Percentiles rank a stretch among this genome's conserved stretches.
These are phyloP conservation scores for Onthophagus sagittarius DNA, from an alignment of 2,888 invertebrate species.

Conservation along the genomic window DNA sequence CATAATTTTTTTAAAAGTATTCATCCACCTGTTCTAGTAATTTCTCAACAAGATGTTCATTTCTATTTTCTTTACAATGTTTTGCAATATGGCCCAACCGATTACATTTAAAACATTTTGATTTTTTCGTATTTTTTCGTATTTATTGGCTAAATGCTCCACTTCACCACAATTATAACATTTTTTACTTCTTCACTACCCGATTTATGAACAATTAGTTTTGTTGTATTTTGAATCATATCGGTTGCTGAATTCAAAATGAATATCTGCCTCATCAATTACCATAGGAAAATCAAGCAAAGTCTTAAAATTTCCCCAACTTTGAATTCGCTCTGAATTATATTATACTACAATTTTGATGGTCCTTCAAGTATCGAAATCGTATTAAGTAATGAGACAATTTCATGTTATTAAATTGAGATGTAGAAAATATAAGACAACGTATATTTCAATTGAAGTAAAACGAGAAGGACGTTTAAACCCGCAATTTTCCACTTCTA, in stretches of 20 bases:
- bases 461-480: too few species aligned
- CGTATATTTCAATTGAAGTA: too few species aligned
- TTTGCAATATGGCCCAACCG: neutral
- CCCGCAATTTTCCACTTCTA: too few species aligned
- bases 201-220: neutral
- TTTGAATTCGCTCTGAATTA: constrained; percentile 1
- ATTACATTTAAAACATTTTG: constrained; percentile 1
- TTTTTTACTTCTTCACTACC: neutral
- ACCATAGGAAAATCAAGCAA: constrained; percentile 14
- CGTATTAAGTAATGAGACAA: constrained; percentile 27
- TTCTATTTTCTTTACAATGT: neutral
- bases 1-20: constrained; percentile 14
- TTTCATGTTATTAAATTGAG: neutral
- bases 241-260: neutral
- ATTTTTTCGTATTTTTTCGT: neutral
- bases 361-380: constrained; percentile 29
- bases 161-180: neutral
- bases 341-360: constrained; percentile 29
- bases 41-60: neutral
- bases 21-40: constrained; percentile 3
- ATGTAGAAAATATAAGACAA: too few species aligned
- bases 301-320: constrained; percentile 10
- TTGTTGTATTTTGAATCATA: neutral
- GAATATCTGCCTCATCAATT: constrained; percentile 7
- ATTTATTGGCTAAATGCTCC: neutral